Conservation (phyloP, 2,113 vertebrate genomes). For the Kryptolebias marmoratus region DNA sequence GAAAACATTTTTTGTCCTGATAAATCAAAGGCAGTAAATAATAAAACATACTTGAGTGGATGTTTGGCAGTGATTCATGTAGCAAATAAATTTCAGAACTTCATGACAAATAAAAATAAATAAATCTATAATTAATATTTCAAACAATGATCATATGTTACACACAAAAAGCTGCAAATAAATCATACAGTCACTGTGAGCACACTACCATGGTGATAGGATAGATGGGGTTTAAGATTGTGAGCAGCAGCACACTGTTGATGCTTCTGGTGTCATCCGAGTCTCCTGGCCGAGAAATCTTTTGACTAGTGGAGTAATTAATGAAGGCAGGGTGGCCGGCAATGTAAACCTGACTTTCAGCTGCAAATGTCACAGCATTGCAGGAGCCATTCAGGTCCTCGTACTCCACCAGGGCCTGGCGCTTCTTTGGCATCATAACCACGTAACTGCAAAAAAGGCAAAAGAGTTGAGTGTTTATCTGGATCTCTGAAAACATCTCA, state of each 20-base stretch:
- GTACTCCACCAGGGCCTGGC: conserved; percentile 93
- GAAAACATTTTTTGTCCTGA: no score
- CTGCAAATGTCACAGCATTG: conserved; percentile 92
- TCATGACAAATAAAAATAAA: no score
- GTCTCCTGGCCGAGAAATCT: conserved; percentile 93
- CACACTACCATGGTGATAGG: conserved; percentile 87
- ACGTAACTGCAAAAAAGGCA: conserved; percentile 82
- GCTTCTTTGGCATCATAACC: conserved; percentile 97
- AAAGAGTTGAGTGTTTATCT: no score
- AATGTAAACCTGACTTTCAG: conserved; percentile 94
- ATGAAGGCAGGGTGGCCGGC: conserved; percentile 93
- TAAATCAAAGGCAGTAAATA: no score
- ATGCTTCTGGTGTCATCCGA: conserved; percentile 88
- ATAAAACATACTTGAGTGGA: no score
- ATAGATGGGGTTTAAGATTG: conserved; percentile 93
- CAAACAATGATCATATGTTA: no score
- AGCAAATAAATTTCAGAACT: no score
- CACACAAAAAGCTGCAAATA: background rate
- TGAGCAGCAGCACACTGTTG: conserved; percentile 94
- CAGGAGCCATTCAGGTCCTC: conserved; percentile 91
- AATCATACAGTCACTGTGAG: background rate
- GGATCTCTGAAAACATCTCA: no score
- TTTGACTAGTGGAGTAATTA: conserved; percentile 97
- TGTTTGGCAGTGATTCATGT: no score
- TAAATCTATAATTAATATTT: no score